A percentile compares a stretch with the other conserved stretches of the same genome.
phyloP scores from a whole-genome alignment of 2,113 vertebrate species.

The Petromus typicus region DNA sequence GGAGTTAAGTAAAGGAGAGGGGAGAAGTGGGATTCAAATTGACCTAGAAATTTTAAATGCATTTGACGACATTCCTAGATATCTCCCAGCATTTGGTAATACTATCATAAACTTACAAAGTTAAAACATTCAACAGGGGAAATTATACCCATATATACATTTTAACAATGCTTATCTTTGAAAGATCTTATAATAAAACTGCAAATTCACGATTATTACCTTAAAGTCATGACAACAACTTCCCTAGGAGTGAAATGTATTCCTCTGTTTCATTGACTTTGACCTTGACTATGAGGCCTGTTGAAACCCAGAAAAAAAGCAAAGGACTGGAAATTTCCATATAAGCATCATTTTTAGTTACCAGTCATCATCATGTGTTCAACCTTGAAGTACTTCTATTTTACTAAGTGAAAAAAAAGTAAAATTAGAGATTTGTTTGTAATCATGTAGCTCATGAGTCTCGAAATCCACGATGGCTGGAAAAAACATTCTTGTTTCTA shows the following conservation, averaged over 20 bases:
- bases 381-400: neutral
- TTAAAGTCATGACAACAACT: neutral
- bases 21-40: neutral
- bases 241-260: neutral
- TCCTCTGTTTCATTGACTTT: neutral
- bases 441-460: neutral
- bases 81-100: too few relatives aligned
- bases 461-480: neutral
- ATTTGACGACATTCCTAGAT: neutral
- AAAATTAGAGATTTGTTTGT: neutral
- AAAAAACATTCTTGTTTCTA: neutral
- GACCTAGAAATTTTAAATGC: neutral
- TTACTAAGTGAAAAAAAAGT: neutral
- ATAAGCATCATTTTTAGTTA: neutral
- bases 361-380: neutral
- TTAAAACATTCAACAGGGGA: neutral
- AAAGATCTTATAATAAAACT: neutral
- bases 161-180: neutral
- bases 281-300: neutral
- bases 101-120: neutral
- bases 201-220: neutral
- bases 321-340: neutral
- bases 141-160: neutral
- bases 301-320: neutral
- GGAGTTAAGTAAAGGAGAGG: neutral